Evolutionary conservation across 2,888 invertebrate genomes (phyloP).

Genomic region (Dichetophora obliterata): DNA sequence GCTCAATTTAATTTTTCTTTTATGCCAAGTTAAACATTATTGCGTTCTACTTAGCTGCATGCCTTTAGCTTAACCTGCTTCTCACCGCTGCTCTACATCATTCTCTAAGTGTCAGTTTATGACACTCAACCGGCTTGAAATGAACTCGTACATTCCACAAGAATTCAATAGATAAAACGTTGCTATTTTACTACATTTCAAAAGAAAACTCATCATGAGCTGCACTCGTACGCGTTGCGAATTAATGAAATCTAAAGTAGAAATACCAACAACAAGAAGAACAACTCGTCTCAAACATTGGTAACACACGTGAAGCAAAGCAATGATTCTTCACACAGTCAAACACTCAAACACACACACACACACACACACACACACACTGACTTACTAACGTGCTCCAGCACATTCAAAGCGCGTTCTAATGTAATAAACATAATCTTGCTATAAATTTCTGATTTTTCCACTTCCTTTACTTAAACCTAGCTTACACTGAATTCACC

Average conservation of each 20-base stretch:
- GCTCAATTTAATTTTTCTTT: not conserved
- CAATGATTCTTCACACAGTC: not conserved
- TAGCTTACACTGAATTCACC: not conserved
- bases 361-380: not conserved
- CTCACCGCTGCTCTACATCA: not conserved
- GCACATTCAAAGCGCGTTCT: not conserved
- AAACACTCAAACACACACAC: not conserved
- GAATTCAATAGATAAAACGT: too few species aligned
- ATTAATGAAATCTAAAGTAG: conserved; percentile 10
- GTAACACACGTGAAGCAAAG: too few species aligned
- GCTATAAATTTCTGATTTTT: conserved; percentile 20
- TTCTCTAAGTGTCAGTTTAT: not conserved
- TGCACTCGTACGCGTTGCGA: conserved; percentile 19
- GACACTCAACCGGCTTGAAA: not conserved
- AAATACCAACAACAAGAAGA: not conserved
- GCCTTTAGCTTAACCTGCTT: not conserved
- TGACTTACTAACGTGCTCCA: not conserved
- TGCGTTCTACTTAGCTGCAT: not conserved
- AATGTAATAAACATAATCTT: conserved; percentile 26
- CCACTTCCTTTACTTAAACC: not conserved
- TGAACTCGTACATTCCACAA: not conserved
- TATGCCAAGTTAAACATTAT: not conserved
- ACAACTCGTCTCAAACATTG: too few species aligned
- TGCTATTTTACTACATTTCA: not conserved
- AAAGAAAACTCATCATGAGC: conserved; percentile 12